Base-by-base conservation (phyloP, 2,888 invertebrate species). In the Lissonota sp. region DNA sequence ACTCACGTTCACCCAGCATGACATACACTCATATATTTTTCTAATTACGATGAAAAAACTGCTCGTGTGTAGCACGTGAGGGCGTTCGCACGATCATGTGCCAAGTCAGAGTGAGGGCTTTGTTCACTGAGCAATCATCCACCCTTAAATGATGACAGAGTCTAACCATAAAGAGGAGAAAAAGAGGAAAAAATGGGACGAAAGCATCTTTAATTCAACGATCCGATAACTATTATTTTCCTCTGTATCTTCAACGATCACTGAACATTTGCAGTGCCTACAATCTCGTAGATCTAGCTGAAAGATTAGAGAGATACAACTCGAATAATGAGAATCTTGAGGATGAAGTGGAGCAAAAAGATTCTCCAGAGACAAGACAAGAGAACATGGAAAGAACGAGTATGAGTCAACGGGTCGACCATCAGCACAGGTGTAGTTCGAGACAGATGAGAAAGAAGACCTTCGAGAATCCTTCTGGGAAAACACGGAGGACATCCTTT, bases 171-270 rank as follows among this genome's bases (percentile, higher is more conserved):
- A 60, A 16, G 46, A 6, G 39, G 40, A 0, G 6, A 42, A 71
- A 51, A 60, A 40, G 10, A 57, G 7, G 42, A 62, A 12, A 58
- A 44, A 26, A 14, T 37, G 10, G 40, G 12, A 8, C 49, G 51
- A 10, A 62, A 8, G 40, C 58, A 60, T 49, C 60, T 51, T 70
- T 58, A 51, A 79, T 69, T 70, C 62, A 16, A 74, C 37, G 40
- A 70, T 39, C 57, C 53, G 58, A 75, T 71, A 53, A 46, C 53
- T 55, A 53, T 44, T 62, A 39, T 60, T 71, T 72, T 51, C 40
- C 60, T 26, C 26, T 70, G 51, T 51, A 58, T 53, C 70, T 26
- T 3, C 39, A 53, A 70, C 57, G 64, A 74, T 74, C 63, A 64
- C 58, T 39, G 40, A 44, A 42, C n/a, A 42, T 60, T 40, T 8